phyloP scores from a whole-genome alignment of 2,113 vertebrate species.

The Alouatta palliata region DNA sequence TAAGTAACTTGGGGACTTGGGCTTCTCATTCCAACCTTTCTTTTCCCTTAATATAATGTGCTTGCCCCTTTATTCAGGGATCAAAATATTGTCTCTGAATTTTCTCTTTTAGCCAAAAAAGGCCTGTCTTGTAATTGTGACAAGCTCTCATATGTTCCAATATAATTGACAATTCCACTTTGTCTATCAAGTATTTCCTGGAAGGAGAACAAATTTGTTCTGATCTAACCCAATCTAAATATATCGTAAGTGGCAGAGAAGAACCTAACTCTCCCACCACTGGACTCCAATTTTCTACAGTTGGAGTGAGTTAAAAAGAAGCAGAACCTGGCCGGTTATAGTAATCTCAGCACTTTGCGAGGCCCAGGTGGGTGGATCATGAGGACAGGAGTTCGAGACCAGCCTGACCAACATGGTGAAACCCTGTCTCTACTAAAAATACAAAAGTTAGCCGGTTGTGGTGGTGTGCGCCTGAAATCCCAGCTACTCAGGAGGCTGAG shows the following conservation, averaged over 20 bases:
- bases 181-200: background rate
- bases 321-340: too few species aligned
- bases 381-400: too few species aligned
- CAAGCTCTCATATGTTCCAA: background rate
- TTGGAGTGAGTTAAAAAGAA: background rate
- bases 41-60: background rate
- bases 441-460: too few species aligned
- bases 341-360: too few species aligned
- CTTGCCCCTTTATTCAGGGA: background rate
- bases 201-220: background rate
- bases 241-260: background rate
- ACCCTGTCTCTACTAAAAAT: too few species aligned
- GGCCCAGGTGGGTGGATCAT: too few species aligned
- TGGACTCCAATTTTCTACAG: background rate
- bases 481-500: too few species aligned
- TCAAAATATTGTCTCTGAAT: background rate
- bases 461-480: too few species aligned
- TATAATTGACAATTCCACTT: background rate
- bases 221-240: background rate
- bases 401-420: too few species aligned
- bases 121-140: background rate
- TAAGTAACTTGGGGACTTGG: background rate
- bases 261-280: background rate
- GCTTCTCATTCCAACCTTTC: background rate
- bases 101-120: background rate